Evolutionary conservation across 2,797 vertebrate genomes (phyloP), one percentile per base, ranked within the genome.

Genomic region (Cheirogaleus major): DNA sequence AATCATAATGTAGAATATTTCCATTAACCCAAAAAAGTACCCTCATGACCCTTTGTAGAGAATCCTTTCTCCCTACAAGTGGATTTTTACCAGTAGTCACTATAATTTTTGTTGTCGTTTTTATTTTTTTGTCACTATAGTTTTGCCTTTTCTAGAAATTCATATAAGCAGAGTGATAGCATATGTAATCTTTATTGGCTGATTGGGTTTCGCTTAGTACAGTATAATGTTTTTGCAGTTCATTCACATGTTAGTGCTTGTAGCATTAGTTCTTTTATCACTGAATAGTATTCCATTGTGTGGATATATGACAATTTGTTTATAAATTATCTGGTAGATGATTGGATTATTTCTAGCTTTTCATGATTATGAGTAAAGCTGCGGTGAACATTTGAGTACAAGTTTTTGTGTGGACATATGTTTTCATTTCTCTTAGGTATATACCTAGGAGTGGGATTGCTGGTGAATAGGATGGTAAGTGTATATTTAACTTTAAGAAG

Each of bases 361-460:
- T 89, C n/a, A 7, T 89, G 92, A 67, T 80, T 85, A 27, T 63
- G 38, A 76, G n/a, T 91, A 87, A 93, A 95, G 81, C 48, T 95
- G 55, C 38, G 50, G 4, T 82, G 86, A 95, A 90, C 32, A 76
- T 82, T 90, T 90, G 89, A 85, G 67, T 90, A 69, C 67, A 82
- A 63, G 86, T 93, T 59, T 95, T 81, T 90, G 86, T 95, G 85
- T 75, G 61, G 81, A 82, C 52, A 72, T 75, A 48, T 90, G 80
- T 90, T 94, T 90, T 95, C 52, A 32, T 86, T 90, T 93, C 75
- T 91, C 75, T 90, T 90, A 90, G 93, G 87, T 94, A 87, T 78
- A 84, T 94, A 84, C 80, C 72, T 95, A 85, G 80, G 80, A 95
- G 76, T 91, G 82, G 83, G 45, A 72, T 95, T 93, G 69, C 87